These are phyloP conservation scores for Ctenicera cuprea DNA, from an alignment of 2,888 invertebrate species.

Conservation along the genomic window DNA sequence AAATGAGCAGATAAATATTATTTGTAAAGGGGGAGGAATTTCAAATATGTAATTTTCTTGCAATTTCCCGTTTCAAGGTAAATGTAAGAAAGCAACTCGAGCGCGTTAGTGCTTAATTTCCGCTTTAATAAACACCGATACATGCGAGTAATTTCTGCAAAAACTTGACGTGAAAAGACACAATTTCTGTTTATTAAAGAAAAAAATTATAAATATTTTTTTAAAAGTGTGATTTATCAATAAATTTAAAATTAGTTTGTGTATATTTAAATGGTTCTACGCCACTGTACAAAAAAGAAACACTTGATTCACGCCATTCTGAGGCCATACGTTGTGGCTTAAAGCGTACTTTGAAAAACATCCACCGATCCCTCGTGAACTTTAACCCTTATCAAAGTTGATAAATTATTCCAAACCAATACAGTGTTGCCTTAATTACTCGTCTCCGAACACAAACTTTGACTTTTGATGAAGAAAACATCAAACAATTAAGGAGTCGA, in stretches of 20 bases:
- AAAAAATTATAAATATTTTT: no score
- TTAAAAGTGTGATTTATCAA: no score
- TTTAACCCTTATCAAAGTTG: slow-evolving; percentile 33
- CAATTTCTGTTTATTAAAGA: no score
- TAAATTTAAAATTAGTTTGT: no score
- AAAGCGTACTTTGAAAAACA: not conserved
- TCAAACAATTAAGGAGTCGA: no score
- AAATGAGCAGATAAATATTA: slow-evolving; percentile 39
- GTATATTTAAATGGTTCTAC: no score
- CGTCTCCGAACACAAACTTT: not conserved
- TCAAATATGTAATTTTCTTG: slow-evolving; percentile 48
- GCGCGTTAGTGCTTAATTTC: slow-evolving; percentile 37
- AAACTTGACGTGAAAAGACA: not conserved
- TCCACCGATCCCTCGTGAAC: slow-evolving; percentile 12
- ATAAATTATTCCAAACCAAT: slow-evolving; percentile 37
- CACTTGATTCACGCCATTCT: no score
- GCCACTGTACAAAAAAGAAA: no score
- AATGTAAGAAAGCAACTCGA: slow-evolving; percentile 35
- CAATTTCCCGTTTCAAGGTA: slow-evolving; percentile 49
- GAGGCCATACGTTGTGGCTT: not conserved
- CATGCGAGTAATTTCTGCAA: not conserved
- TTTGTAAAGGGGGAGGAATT: slow-evolving; percentile 44
- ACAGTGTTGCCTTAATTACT: slow-evolving; percentile 22
- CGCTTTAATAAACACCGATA: slow-evolving; percentile 29
- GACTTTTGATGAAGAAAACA: no score